Base-by-base conservation (phyloP, 2,113 vertebrate genomes). In the Protobothrops mucrosquamatus region DNA sequence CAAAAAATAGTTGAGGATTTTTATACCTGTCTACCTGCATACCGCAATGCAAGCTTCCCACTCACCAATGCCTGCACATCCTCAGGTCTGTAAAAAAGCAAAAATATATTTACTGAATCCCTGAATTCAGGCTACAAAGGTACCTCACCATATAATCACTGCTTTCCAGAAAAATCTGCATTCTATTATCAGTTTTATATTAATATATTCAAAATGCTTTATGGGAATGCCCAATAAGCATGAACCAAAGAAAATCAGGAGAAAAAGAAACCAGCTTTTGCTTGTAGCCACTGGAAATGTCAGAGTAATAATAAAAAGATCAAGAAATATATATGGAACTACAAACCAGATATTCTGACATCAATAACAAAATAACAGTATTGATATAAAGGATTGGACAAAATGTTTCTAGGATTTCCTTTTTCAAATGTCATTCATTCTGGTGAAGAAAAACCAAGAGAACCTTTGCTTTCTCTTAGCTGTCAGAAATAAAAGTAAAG, bases 31-130 rank as follows among this genome's bases (percentile, higher is more conserved):
- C 99, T 97, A 48, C 99, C 99, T 1, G 99, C 97, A 94, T 99
- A 98, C 91, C 99, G 98, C 93, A 99, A 97, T 8, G 97, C 99
- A 92, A 99, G 98, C 97, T 99, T 99, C 81, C 99, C 99, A 57
- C 99, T 99, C 97, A 99, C 99, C 97, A 99, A 96, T 0, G 98
- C 95, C 94, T 99, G 99, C 64, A 99, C 99, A 92, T 99, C 99
- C 96, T 99, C 99, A 93, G 99, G 99, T 95, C 99, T 99, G 90
- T 51, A 87, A 87, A 87, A 91, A 94, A 89, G 93, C 61, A 48
- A 92, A 93, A 39, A 95, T 26, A 23, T 1, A 34, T 0, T 93
- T 85, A 95, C 26, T 43, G 1, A 2, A 0, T 3, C 94, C 89
- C 88, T 88, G 93, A 95, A 92, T 3, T 91, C 2, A 94, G 43